Evolutionary conservation across 2,113 vertebrate genomes (phyloP), one percentile per base, ranked within the genome.

Genomic region (Petrocephalus zakoni): DNA sequence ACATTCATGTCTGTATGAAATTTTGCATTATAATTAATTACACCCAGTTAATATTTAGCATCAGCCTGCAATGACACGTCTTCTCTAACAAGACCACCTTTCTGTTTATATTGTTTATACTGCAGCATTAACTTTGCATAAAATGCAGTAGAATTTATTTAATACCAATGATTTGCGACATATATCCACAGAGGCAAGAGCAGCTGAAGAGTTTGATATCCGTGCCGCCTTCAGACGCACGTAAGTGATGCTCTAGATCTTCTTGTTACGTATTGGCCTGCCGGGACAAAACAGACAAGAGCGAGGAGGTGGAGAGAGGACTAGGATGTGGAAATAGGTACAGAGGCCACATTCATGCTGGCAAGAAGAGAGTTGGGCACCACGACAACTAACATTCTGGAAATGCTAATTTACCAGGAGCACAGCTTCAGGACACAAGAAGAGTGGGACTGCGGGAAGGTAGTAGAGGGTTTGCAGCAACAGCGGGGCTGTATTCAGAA

Each of bases 221-320:
- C 96, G 97, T 22, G 90, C 97, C 64, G 96, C 97, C 85, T 99
- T 99, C 91, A 97, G 97, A 88, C 97, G 98, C 95, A 96, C 96
- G 98, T 99, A 94, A 98, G 98, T 97, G 51, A 5, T 87, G 34
- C 72, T 78, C 72, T 37, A 75, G n/a, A 68, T 46, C 6, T 11
- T 2, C 37, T 81, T 83, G 81, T 49, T 21, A 47, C 5, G 6
- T 42, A 42, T 17, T 78, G 72, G 17, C 72, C 15, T 37, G 34
- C 72, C 34, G 37, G 17, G 29, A 29, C 68, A 75, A 13, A 42
- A 75, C 72, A 75, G 6, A 75, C 8, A 22, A 47, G 22, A n/a
- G 49, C 0, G 3, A 46, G 81, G 19, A 22, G 81, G 17, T 10
- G 21, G 37, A 83, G 37, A 22, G 9, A 10, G 19, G 42, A 46